Conservation (phyloP, 2,113 vertebrate species). For the Columba livia region DNA sequence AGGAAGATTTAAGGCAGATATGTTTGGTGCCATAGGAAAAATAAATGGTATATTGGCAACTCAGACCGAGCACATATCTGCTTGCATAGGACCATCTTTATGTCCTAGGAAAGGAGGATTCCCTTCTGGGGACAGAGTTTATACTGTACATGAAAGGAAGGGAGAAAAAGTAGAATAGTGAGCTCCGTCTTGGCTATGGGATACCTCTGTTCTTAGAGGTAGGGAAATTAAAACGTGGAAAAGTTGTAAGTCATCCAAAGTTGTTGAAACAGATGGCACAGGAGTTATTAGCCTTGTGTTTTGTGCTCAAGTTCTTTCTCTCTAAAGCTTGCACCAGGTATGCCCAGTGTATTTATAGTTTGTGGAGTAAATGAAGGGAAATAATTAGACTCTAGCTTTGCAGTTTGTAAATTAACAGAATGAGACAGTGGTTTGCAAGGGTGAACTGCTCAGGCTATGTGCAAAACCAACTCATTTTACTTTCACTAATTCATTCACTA, state of each 20-base stretch:
- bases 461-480: conserved; percentile 3
- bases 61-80: background rate
- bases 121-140: background rate
- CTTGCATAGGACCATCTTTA: background rate
- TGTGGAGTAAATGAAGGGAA: background rate
- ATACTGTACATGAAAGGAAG: rapidly evolving
- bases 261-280: background rate
- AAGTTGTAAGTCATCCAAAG: background rate
- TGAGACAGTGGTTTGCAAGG: background rate
- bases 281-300: background rate
- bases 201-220: background rate
- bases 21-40: background rate
- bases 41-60: background rate
- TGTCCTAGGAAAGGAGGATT: background rate
- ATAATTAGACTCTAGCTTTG: conserved; percentile 32
- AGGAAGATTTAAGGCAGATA: background rate
- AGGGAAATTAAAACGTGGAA: background rate
- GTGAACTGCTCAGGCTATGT: background rate
- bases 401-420: conserved; percentile 17
- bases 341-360: background rate
- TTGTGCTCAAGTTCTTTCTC: background rate
- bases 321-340: background rate
- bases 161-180: background rate
- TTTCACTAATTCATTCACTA: conserved; percentile 29
- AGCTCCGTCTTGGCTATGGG: background rate